phyloP scores from a whole-genome alignment of 2,797 vertebrate species.

The Onychomys leucogaster region DNA sequence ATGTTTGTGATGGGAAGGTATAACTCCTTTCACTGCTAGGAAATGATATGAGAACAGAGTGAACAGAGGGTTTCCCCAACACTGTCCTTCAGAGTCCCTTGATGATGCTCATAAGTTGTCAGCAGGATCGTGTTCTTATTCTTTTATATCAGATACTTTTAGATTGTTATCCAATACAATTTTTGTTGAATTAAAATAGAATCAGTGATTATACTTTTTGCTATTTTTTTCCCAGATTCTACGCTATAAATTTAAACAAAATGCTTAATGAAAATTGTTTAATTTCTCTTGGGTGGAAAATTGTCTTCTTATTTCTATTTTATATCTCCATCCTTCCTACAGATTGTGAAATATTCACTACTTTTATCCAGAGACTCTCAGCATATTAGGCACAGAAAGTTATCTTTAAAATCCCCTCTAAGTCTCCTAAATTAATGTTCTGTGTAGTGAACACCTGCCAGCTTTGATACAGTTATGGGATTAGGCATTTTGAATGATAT shows the following conservation, averaged over 20 bases:
- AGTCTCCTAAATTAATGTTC: slow-evolving; percentile 78
- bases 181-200: neutral
- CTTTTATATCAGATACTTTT: neutral
- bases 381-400: slow-evolving; percentile 48
- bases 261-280: neutral
- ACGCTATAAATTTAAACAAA: neutral
- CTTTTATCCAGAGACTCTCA: slow-evolving; percentile 65
- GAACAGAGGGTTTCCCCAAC: neutral
- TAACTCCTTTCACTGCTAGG: neutral
- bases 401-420: slow-evolving; percentile 74
- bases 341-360: slow-evolving; percentile 40
- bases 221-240: neutral
- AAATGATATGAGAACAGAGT: neutral
- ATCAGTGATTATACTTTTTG: neutral
- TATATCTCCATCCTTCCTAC: neutral
- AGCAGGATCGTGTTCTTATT: neutral
- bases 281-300: neutral
- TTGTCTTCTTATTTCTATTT: neutral
- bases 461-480: slow-evolving; percentile 63
- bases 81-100: neutral
- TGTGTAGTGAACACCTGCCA: slow-evolving; percentile 59
- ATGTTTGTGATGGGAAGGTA: accelerated
- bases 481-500: slow-evolving; percentile 68
- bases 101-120: neutral
- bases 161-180: neutral